Evolutionary conservation across 2,113 vertebrate genomes (phyloP), one percentile per base, ranked within the genome.

Genomic region (Pelobates fuscus): DNA sequence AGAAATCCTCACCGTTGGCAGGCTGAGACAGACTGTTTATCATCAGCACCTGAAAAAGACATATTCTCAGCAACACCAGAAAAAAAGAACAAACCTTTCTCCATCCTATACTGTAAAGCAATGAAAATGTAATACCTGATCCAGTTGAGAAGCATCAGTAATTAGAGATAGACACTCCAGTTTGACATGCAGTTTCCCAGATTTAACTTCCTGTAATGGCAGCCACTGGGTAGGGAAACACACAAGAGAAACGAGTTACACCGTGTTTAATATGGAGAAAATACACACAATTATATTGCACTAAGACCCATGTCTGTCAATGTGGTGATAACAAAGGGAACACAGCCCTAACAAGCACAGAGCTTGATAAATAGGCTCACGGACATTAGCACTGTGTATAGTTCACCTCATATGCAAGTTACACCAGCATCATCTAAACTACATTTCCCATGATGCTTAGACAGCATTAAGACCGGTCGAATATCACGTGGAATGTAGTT

Each of bases 171-270:
- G 85, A 84, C 92, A 93, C 82, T 98, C 95, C 79, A 96, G 83
- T 68, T 89, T 81, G 67, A 98, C 82, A 76, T 95, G 95, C 78
- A 96, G 87, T 24, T 88, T 86, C 41, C 95, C 95, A 4, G 95
- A 95, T 63, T 94, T 94, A 59, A 95, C 93, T 8, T 95, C 94
- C 71, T 93, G 93, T 26, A 98, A 85, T 8, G 88, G 88, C 80
- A 93, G 93, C 94, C 95, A 98, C 95, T 98, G 80, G 8, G 37
- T 17, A 18, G 10, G 44, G 15, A 29, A 27, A 18, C 3, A 63
- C 2, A 32, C 18, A 20, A 32, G 17, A 63, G 20, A 29, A 61
- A 10, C 12, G 17, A 41, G 14, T 68, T 5, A 24, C 11, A 43
- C 2, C 20, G 32, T 70, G 2, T 43, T 6, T 59, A 64, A 14